Conservation (phyloP, 1,140 invertebrate species). For the Atta cephalotes region DNA sequence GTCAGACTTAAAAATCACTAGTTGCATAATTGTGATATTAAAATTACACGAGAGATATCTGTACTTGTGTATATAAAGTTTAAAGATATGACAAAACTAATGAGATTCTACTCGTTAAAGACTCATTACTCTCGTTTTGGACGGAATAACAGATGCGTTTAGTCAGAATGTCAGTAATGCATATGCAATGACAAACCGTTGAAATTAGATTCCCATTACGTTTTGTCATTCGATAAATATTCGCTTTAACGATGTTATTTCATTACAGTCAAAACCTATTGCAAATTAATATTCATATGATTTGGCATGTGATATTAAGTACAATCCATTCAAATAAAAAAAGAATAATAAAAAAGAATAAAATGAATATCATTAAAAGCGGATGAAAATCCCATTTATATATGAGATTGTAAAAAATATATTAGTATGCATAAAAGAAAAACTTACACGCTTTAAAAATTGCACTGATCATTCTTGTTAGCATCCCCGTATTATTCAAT, state of each 20-base stretch:
- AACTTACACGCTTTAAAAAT: slow-evolving; percentile 1
- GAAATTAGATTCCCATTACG: slow-evolving; percentile 26
- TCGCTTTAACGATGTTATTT: not conserved
- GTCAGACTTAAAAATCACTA: not conserved
- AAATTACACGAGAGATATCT: not conserved
- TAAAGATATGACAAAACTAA: slow-evolving; percentile 3
- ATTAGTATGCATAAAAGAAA: slow-evolving; percentile 1
- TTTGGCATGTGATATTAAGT: not conserved
- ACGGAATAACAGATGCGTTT: slow-evolving; percentile 9
- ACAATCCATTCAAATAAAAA: not conserved
- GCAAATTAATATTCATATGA: not conserved
- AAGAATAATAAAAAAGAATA: not conserved
- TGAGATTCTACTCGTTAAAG: slow-evolving; percentile 26
- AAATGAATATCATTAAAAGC: not conserved
- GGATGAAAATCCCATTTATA: slow-evolving; percentile 13
- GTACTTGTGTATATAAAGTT: slow-evolving; percentile 17
- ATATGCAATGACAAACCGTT: slow-evolving; percentile 3
- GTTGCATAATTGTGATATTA: not conserved
- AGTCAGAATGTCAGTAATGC: slow-evolving; percentile 24
- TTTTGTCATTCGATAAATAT: slow-evolving; percentile 1
- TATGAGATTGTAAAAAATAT: not conserved
- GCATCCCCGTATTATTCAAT: not conserved
- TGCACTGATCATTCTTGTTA: not conserved
- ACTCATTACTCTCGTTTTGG: slow-evolving; percentile 13
- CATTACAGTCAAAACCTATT: slow-evolving; percentile 6